phyloP scores from a whole-genome alignment of 2,113 vertebrate genomes.

The Carassius carassius region DNA sequence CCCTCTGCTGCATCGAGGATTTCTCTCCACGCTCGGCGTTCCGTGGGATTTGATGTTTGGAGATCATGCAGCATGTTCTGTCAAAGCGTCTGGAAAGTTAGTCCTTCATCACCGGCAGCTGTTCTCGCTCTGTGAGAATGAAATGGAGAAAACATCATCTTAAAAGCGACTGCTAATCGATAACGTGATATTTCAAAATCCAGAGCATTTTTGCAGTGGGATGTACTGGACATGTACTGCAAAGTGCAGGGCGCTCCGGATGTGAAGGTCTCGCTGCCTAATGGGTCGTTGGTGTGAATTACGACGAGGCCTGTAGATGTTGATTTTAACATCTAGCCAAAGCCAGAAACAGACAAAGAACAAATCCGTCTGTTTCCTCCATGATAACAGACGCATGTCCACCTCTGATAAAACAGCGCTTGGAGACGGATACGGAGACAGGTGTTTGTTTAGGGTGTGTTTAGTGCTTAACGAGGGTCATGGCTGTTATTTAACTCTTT shows the following conservation, averaged over 20 bases:
- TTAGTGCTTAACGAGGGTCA: no score
- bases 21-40: conserved; percentile 29
- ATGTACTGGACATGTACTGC: conserved; percentile 33
- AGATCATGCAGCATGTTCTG: not conserved
- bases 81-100: conserved; percentile 18
- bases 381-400: conserved; percentile 16
- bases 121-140: not conserved
- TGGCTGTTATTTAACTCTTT: no score
- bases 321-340: conserved; percentile 47
- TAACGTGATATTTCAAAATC: conserved; percentile 54
- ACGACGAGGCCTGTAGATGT: conserved; percentile 39
- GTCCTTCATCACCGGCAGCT: not conserved
- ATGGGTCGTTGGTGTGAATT: conserved; percentile 28
- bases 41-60: conserved; percentile 21
- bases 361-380: no score
- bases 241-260: conserved; percentile 19
- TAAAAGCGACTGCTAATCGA: conserved; percentile 52
- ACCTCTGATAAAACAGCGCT: conserved; percentile 49
- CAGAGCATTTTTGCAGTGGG: conserved; percentile 21
- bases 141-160: conserved; percentile 54
- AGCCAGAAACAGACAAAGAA: no score
- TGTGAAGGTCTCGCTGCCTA: no score
- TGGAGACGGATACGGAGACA: no score
- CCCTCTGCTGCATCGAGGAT: conserved; percentile 40
- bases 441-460: not conserved